These are phyloP conservation scores for Peribatodes rhomboidaria DNA, from an alignment of 2,888 invertebrate species.

Conservation along the genomic window DNA sequence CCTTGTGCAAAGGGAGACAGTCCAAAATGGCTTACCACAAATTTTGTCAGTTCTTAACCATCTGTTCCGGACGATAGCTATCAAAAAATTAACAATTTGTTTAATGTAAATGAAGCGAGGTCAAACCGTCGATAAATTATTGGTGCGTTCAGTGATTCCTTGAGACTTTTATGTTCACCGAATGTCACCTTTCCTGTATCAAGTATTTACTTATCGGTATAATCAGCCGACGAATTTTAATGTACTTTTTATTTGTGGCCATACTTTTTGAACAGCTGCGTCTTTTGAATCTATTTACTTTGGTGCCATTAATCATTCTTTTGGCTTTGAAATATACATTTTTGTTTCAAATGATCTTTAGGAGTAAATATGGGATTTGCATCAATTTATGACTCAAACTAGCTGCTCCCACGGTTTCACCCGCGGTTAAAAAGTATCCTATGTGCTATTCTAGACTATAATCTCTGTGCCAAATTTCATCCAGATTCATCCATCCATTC, in stretches of 20 bases:
- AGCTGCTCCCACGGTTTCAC: too few relatives aligned
- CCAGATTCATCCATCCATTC: too few relatives aligned
- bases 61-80: constrained; percentile 85
- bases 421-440: too few relatives aligned
- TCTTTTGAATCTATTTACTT: constrained; percentile 17
- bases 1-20: constrained; percentile 2
- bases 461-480: too few relatives aligned
- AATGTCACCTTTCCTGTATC: constrained; percentile 82
- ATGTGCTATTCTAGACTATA: too few relatives aligned
- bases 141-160: constrained; percentile 76
- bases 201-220: constrained; percentile 75
- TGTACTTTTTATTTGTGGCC: constrained; percentile 62
- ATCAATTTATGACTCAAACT: background rate
- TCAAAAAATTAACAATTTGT: constrained; percentile 87
- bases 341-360: too few relatives aligned
- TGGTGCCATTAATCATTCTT: background rate
- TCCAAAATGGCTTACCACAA: constrained; percentile 43
- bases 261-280: constrained; percentile 65
- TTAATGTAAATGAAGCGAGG: constrained; percentile 85
- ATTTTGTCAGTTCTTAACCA: constrained; percentile 59
- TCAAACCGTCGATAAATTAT: constrained; percentile 82
- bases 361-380: background rate
- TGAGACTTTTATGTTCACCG: constrained; percentile 78
- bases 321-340: background rate
- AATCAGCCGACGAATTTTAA: constrained; percentile 73